Conservation (phyloP, 2,888 invertebrate species). For the Caenorhabditis wallacei region DNA sequence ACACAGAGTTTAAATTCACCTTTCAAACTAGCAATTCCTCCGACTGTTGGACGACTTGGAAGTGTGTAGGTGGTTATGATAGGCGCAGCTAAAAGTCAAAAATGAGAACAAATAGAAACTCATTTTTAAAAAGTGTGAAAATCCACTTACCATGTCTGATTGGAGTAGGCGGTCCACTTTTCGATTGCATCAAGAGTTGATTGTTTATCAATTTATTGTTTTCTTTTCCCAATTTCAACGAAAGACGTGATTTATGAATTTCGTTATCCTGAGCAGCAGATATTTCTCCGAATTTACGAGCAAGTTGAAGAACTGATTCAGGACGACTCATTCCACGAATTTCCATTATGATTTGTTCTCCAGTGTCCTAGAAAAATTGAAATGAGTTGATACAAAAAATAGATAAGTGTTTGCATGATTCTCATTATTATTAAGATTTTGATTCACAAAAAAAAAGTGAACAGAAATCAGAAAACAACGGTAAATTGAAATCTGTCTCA, state of each 20-base stretch:
- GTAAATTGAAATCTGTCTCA: too few species aligned
- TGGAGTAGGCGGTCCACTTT: constrained; percentile 62
- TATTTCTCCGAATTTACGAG: constrained; percentile 70
- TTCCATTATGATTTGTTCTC: constrained; percentile 64
- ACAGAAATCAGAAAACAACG: neutral
- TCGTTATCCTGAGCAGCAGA: constrained; percentile 71
- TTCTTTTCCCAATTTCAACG: constrained; percentile 63
- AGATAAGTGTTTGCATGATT: too few species aligned
- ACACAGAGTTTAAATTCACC: constrained; percentile 31
- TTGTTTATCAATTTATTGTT: constrained; percentile 13
- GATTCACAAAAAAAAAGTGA: neutral
- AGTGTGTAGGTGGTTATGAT: constrained; percentile 16
- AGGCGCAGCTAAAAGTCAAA: neutral
- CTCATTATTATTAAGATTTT: neutral
- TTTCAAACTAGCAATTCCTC: constrained; percentile 60
- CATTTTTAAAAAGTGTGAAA: neutral
- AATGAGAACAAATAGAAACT: constrained; percentile 12
- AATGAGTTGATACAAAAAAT: too few species aligned
- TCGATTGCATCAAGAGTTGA: constrained; percentile 29
- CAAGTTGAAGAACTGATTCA: constrained; percentile 72
- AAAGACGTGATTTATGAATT: constrained; percentile 66
- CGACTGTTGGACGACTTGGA: constrained; percentile 29
- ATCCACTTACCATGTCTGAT: constrained; percentile 49
- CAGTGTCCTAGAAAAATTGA: constrained; percentile 62
- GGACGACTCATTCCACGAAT: constrained; percentile 68